Evolutionary conservation across 1,140 invertebrate species (phyloP).

Genomic region (Oppia nitens): DNA sequence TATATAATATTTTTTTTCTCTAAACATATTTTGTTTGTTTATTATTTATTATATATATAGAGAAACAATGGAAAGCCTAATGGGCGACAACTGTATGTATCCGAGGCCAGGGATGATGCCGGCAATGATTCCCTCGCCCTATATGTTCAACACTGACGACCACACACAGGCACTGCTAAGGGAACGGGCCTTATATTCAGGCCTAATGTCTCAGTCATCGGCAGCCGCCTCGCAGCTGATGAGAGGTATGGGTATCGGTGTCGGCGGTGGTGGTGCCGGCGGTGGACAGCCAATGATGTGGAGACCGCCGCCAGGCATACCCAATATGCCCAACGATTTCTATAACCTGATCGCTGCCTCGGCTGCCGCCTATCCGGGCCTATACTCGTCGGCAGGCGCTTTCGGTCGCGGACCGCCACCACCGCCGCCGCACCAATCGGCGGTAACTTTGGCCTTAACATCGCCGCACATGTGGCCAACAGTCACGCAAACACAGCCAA

Average conservation of each 20-base stretch:
- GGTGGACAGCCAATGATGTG: conserved; percentile 1
- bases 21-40: no score
- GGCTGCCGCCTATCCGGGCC: not conserved
- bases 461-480: not conserved
- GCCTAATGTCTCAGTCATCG: not conserved
- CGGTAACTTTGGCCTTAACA: not conserved
- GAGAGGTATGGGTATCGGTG: no score
- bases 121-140: no score
- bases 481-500: not conserved
- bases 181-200: conserved; percentile 3
- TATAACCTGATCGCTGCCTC: conserved; percentile 6
- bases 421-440: not conserved
- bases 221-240: conserved; percentile 1
- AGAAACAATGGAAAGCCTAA: conserved; percentile 29
- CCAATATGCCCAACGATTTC: not conserved
- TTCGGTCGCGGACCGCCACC: not conserved
- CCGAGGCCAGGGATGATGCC: conserved; percentile 27
- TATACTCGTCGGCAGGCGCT: not conserved
- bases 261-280: no score
- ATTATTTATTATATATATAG: conserved; percentile 19
- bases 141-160: conserved; percentile 21
- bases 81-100: conserved; percentile 27
- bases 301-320: conserved; percentile 1
- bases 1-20: no score
- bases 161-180: not conserved